Evolutionary conservation across 2,888 invertebrate species (phyloP).

Genomic region (Cataglyphis altisquamis): DNA sequence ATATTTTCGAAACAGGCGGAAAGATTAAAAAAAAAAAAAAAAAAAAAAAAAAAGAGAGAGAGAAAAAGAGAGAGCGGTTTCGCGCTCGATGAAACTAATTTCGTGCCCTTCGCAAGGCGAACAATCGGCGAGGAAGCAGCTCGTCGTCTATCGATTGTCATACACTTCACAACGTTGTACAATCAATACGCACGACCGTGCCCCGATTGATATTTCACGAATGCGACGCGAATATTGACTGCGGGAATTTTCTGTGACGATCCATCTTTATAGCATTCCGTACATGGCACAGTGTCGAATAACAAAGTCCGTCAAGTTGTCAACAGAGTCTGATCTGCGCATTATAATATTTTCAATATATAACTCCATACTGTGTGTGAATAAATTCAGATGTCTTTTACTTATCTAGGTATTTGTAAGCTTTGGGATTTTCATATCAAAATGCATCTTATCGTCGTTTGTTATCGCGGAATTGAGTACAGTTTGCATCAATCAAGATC

Average conservation of each 20-base stretch:
- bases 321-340: constrained; percentile 4
- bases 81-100: constrained; percentile 45
- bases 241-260: constrained; percentile 38
- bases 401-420: neutral
- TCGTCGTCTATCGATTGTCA: constrained; percentile 52
- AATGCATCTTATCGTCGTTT: neutral
- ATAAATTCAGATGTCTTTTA: neutral
- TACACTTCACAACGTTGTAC: constrained; percentile 35
- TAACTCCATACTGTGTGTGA: neutral
- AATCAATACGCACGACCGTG: constrained; percentile 31
- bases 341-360: constrained; percentile 7
- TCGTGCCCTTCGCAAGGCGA: constrained; percentile 15
- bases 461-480: neutral
- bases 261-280: neutral
- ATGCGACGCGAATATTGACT: constrained; percentile 51
- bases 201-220: constrained; percentile 40
- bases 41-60: neutral
- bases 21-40: neutral
- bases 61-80: neutral
- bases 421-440: neutral
- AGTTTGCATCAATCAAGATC: constrained; percentile 10
- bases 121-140: constrained; percentile 47
- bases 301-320: neutral
- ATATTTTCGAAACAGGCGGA: constrained; percentile 4
- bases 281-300: constrained; percentile 12